Conservation (phyloP, 2,797 vertebrate species). For the Malacoctenus gilli region DNA sequence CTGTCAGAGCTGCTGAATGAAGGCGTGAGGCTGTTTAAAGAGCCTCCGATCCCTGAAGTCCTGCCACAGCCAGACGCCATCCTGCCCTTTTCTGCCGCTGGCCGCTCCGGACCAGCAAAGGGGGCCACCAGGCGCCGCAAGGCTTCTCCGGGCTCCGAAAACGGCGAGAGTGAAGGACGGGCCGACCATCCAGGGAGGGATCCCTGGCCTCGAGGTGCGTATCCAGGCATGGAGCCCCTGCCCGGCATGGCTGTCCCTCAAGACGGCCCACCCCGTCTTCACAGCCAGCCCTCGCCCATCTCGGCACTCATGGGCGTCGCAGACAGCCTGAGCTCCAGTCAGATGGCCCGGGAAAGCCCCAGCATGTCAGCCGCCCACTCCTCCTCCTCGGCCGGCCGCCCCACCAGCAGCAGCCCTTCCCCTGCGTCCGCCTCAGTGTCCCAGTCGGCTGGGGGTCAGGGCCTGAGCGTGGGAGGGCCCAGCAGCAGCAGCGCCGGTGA, state of each 20-base stretch:
- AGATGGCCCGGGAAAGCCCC: constrained; percentile 85
- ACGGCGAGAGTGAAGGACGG: constrained; percentile 79
- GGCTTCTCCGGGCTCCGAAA: constrained; percentile 79
- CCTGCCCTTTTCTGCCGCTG: constrained; percentile 73
- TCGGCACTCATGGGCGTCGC: constrained; percentile 89
- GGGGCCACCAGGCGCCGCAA: constrained; percentile 75
- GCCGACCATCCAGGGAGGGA: constrained; percentile 79
- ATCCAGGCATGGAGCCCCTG: constrained; percentile 76
- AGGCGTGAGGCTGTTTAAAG: constrained; percentile 86
- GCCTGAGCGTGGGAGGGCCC: constrained; percentile 50
- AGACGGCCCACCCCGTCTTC: constrained; percentile 69
- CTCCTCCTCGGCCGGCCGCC: constrained; percentile 69
- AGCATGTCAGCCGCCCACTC: constrained; percentile 70
- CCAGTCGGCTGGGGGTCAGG: constrained; percentile 67
- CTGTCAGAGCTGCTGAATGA: constrained; percentile 88
- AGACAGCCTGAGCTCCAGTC: constrained; percentile 83
- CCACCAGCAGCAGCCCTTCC: constrained; percentile 78
- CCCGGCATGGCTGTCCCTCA: constrained; percentile 70
- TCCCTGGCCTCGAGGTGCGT: constrained; percentile 80
- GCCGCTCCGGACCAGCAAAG: constrained; percentile 68
- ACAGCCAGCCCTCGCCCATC: constrained; percentile 87
- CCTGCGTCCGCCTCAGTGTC: constrained; percentile 73
- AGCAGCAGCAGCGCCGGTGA: constrained; percentile 64
- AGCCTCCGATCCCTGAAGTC: constrained; percentile 81
- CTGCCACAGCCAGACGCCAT: constrained; percentile 85